These are phyloP conservation scores for Eudorcas thomsonii DNA, from an alignment of 2,113 vertebrate species.

Conservation along the genomic window DNA sequence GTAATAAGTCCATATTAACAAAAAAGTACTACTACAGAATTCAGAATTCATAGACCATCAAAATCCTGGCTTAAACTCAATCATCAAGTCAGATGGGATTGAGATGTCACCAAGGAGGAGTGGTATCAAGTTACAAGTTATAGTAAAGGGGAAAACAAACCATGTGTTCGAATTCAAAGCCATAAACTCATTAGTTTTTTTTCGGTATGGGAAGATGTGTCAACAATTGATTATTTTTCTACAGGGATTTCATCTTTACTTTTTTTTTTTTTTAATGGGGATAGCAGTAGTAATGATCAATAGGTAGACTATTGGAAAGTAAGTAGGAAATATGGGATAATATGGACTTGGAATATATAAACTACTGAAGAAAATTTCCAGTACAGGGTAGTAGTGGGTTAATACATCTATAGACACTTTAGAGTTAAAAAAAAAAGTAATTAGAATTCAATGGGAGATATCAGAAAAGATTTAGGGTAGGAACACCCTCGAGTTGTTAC, in stretches of 20 bases:
- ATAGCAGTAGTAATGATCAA: not conserved
- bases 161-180: slow-evolving; percentile 36
- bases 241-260: not conserved
- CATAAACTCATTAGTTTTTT: slow-evolving; percentile 52
- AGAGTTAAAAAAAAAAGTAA: not conserved
- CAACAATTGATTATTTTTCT: slow-evolving; percentile 41
- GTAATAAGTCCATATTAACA: slow-evolving; percentile 89
- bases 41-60: slow-evolving; percentile 79
- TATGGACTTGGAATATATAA: not conserved
- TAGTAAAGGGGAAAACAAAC: slow-evolving; percentile 66
- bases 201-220: slow-evolving; percentile 34
- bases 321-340: not conserved
- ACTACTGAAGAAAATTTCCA: not conserved
- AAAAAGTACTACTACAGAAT: slow-evolving; percentile 83
- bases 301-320: not conserved
- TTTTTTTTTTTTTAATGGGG: not conserved
- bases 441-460: not conserved
- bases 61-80: slow-evolving; percentile 83
- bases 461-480: not conserved
- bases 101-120: slow-evolving; percentile 81
- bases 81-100: slow-evolving; percentile 80
- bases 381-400: not conserved
- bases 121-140: slow-evolving; percentile 71
- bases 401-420: not conserved
- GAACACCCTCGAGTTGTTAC: not conserved